Base-by-base conservation (phyloP, 1,140 invertebrate species). In the Zaprionus tsacasi region DNA sequence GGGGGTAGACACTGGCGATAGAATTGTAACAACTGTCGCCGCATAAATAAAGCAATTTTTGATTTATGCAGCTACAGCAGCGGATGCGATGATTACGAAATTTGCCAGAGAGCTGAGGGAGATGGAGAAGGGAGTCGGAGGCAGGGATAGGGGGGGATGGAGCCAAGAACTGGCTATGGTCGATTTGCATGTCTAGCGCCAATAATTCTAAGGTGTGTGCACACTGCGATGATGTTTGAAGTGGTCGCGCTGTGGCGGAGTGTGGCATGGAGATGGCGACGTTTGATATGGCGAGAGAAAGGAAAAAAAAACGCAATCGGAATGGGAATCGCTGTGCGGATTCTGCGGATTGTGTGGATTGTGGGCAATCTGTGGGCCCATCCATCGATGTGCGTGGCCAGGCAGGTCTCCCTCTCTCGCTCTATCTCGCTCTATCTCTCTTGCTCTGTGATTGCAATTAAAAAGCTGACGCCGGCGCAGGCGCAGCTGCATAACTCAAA, bases 1-100 rank as follows among this genome's bases (percentile, higher is more conserved):
- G 27, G 21, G 27, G 27, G 27, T 3, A 30, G 27, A 30, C 27
- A 6, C 48, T 17, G 85, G 63, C 83, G 85, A 89, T 89, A 85
- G 85, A 89, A 89, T 89, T 89, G 85, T 89, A 90, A 89, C 86
- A 89, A 89, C 85, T 89, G 85, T 89, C 85, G 81, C 76, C 65
- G 86, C 78, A 89, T 89, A 89, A 89, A 89, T 89, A 89, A 88
- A 85, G 76, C 54, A 21, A 85, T 89, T 89, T 35, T 89, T 89
- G 85, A 89, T 89, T 89, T 89, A 89, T 90, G 85, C 80, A 60
- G 64, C 57, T 17, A 17, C 45, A 25, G 15, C 45, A 50, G 17
- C 45, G 45, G 45, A 40, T 40, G 63, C 60, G 74, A 78, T 70
- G 68, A 83, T 88, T 88, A 87, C 74, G 77, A 87, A 87, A 87